phyloP scores from a whole-genome alignment of 2,113 vertebrate genomes.

The Leptocoma aspasia region DNA sequence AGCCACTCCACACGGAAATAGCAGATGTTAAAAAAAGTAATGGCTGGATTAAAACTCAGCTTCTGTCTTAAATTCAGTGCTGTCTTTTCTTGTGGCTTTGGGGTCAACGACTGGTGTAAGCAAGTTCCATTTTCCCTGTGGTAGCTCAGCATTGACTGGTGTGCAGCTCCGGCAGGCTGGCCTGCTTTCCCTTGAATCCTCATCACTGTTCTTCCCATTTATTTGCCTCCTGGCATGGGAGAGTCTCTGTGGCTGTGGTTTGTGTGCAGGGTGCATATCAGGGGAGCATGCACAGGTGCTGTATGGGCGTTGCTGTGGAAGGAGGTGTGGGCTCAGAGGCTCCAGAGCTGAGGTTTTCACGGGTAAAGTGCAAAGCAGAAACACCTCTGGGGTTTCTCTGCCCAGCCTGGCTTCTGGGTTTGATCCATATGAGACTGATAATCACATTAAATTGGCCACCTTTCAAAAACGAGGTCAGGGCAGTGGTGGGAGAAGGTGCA shows the following conservation, averaged over 20 bases:
- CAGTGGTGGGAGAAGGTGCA: background rate
- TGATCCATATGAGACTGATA: fast-evolving
- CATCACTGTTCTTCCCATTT: background rate
- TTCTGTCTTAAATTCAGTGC: background rate
- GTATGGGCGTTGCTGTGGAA: fast-evolving
- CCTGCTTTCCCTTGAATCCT: background rate
- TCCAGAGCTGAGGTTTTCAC: background rate
- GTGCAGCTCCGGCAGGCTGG: background rate
- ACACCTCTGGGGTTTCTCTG: background rate
- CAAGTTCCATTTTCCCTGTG: background rate
- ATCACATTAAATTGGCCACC: background rate
- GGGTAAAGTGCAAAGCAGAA: background rate
- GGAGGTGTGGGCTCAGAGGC: background rate
- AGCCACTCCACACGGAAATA: fast-evolving
- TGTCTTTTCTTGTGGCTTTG: background rate
- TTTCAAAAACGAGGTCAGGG: background rate
- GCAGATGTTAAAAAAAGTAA: background rate
- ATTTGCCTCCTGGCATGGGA: background rate
- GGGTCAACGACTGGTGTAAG: background rate
- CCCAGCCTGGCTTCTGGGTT: background rate
- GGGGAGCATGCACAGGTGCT: background rate
- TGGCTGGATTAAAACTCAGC: background rate
- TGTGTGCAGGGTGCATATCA: background rate
- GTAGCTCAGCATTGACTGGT: background rate
- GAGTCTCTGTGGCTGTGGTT: background rate